Evolutionary conservation across 2,888 invertebrate species (phyloP).

Genomic region (Drosophila fulvimacula): DNA sequence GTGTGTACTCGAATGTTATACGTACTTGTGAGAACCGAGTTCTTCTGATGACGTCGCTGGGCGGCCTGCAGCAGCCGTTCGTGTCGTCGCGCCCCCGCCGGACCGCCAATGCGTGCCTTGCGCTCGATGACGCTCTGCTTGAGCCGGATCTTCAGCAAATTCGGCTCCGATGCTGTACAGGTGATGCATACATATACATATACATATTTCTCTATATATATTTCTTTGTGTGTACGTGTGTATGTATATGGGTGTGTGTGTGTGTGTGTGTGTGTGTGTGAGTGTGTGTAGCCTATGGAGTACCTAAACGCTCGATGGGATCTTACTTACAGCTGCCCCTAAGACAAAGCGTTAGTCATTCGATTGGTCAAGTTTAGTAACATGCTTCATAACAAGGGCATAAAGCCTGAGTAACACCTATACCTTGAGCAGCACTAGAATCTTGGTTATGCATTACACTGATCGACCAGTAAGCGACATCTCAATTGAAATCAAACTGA

Average conservation of each 20-base stretch:
- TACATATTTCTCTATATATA: conserved; percentile 3
- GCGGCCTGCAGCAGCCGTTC: conserved; percentile 89
- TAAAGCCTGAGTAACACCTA: not conserved
- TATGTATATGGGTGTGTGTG: conserved; percentile 8
- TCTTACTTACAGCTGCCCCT: not conserved
- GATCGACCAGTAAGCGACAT: not conserved
- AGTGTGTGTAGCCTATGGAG: conserved; percentile 1
- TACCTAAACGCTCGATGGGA: not conserved
- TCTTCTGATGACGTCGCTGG: conserved; percentile 86
- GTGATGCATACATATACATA: conserved; percentile 24
- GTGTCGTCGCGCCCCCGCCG: conserved; percentile 93
- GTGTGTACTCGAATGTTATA: conserved; percentile 54
- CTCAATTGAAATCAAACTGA: not conserved
- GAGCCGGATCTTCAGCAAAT: conserved; percentile 96
- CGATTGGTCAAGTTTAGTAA: conserved; percentile 19
- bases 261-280: not conserved
- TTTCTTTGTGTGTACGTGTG: conserved; percentile 5
- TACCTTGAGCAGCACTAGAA: not conserved
- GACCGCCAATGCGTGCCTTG: conserved; percentile 92
- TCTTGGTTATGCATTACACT: not conserved
- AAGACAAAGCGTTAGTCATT: conserved; percentile 23
- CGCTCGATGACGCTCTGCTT: conserved; percentile 98
- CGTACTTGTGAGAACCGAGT: conserved; percentile 85
- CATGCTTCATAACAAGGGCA: conserved; percentile 27
- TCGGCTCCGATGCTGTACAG: conserved; percentile 95